Percentiles rank a stretch among this genome's conserved stretches.
Conservation (phyloP, 2,113 vertebrate genomes). For the Tonatia bakeri region DNA sequence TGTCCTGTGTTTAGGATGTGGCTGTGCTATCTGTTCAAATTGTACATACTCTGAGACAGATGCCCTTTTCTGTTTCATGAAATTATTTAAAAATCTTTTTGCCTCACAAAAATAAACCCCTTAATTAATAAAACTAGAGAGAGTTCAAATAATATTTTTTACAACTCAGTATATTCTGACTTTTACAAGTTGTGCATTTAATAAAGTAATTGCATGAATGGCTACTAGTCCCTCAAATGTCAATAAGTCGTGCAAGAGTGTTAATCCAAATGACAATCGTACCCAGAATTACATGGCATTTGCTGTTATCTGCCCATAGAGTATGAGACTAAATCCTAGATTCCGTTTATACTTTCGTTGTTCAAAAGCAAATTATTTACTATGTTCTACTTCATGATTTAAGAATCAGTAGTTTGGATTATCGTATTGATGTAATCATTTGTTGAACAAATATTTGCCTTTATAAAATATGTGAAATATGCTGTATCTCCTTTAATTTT, state of each 20-base stretch:
- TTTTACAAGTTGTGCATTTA: neutral
- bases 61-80: neutral
- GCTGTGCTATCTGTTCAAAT: neutral
- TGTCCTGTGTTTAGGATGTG: neutral
- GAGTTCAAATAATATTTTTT: neutral
- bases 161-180: neutral
- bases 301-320: neutral
- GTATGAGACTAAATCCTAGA: neutral
- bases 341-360: neutral
- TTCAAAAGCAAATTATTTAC: neutral
- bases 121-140: neutral
- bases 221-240: neutral
- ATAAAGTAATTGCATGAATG: neutral
- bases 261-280: neutral
- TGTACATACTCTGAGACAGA: neutral
- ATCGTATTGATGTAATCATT: conserved; percentile 8
- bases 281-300: neutral
- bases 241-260: neutral
- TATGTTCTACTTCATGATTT: neutral
- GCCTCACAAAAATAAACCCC: neutral
- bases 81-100: conserved; percentile 6
- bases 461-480: neutral
- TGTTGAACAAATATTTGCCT: neutral
- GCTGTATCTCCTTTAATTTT: neutral
- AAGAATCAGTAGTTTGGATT: neutral